Conservation (phyloP, 2,113 vertebrate genomes). For the Geococcyx californianus region DNA sequence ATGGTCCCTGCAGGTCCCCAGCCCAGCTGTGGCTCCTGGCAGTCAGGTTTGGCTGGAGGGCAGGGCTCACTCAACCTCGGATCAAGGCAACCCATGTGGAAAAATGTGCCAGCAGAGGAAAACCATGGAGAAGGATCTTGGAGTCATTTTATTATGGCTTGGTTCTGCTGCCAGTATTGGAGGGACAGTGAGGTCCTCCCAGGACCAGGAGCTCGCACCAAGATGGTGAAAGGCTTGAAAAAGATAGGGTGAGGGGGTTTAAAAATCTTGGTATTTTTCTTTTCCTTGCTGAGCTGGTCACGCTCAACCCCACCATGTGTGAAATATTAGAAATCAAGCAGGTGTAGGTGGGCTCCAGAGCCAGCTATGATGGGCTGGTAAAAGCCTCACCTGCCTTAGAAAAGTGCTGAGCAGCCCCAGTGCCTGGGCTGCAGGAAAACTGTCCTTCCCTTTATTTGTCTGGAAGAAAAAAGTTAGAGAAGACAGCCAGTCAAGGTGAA, state of each 20-base stretch:
- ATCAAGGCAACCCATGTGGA: not conserved
- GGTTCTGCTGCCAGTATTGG: not conserved
- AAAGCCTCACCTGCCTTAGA: not conserved
- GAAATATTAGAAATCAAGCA: not conserved
- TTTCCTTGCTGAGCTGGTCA: not conserved
- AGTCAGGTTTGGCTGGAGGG: not conserved
- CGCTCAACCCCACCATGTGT: fast-evolving
- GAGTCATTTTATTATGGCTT: not conserved
- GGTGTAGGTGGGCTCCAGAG: not conserved
- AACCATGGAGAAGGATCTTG: not conserved
- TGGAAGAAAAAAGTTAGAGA: not conserved
- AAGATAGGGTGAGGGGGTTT: not conserved
- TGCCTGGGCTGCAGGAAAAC: not conserved
- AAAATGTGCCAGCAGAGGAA: conserved; percentile 16
- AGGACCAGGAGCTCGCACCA: not conserved
- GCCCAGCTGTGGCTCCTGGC: not conserved
- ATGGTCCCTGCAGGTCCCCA: fast-evolving
- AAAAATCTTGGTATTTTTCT: not conserved
- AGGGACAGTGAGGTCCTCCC: not conserved
- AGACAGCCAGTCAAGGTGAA: not conserved
- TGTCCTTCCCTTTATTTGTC: not conserved
- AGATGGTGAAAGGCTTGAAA: not conserved
- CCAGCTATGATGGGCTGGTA: not conserved
- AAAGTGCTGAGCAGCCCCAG: not conserved
- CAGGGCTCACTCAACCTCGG: not conserved